These are phyloP conservation scores for Machaerirhynchus nigripectus DNA, from an alignment of 2,113 vertebrate species.

Conservation along the genomic window DNA sequence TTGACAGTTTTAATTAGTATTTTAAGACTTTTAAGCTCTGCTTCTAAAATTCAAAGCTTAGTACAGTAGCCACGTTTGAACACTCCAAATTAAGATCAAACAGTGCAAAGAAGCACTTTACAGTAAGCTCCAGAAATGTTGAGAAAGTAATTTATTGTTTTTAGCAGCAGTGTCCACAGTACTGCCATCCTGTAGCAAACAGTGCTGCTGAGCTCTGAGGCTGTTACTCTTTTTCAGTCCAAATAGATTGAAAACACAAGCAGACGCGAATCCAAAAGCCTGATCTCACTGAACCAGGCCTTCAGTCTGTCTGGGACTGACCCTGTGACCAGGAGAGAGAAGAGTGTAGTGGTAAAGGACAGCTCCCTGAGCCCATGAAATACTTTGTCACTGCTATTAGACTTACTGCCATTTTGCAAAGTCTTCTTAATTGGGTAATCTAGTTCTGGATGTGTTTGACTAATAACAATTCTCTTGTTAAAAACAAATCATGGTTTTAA, in stretches of 20 bases:
- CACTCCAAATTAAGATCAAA: neutral
- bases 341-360: neutral
- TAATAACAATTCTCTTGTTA: conserved; percentile 18
- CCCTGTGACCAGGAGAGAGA: neutral
- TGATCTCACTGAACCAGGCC: neutral
- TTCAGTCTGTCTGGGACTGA: neutral
- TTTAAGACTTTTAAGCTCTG: neutral
- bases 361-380: neutral
- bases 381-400: neutral
- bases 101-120: neutral
- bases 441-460: neutral
- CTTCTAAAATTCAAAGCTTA: neutral
- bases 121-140: neutral
- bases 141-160: neutral
- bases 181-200: neutral
- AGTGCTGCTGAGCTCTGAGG: neutral
- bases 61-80: neutral
- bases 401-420: neutral
- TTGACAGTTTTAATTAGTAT: neutral
- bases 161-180: neutral
- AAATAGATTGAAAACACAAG: neutral
- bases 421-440: neutral
- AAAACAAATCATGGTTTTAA: conserved; percentile 38
- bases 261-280: neutral
- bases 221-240: neutral